phyloP scores from a whole-genome alignment of 2,113 vertebrate genomes.

The Megaptera novaeangliae region DNA sequence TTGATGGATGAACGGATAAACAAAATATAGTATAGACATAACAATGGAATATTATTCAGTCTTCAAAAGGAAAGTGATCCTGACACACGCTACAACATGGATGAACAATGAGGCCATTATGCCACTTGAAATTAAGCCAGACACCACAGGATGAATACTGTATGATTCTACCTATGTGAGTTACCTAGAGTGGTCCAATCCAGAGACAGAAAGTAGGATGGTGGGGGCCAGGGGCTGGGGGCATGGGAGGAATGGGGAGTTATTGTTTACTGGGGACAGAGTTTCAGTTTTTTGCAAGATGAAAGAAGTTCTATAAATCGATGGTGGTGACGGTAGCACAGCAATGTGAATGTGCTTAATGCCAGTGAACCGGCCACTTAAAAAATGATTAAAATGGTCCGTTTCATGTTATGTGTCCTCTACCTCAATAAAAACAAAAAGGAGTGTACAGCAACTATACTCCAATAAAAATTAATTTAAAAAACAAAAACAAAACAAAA shows the following conservation, averaged over 20 bases:
- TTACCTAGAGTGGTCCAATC: fast-evolving
- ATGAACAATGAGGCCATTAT: fast-evolving
- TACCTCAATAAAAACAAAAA: neutral
- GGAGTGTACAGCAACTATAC: neutral
- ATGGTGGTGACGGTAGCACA: fast-evolving
- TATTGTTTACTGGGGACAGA: neutral
- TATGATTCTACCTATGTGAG: fast-evolving
- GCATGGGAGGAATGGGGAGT: fast-evolving
- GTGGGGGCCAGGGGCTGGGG: neutral
- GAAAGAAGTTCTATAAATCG: fast-evolving
- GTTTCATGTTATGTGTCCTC: fast-evolving
- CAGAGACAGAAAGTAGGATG: neutral
- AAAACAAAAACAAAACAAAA: too few species aligned
- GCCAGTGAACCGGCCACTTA: fast-evolving
- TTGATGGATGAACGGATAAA: fast-evolving
- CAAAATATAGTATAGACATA: fast-evolving
- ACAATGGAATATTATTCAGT: fast-evolving
- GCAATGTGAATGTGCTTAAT: fast-evolving
- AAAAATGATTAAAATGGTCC: neutral
- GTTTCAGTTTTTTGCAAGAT: neutral
- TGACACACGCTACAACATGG: fast-evolving
- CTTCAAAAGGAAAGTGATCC: neutral
- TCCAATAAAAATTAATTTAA: too few species aligned
- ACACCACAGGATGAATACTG: too few species aligned
- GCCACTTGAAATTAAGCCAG: neutral